Evolutionary conservation across 1,140 invertebrate species (phyloP), one percentile per base, ranked within the genome.

Genomic region (Oryzaephilus surinamensis): DNA sequence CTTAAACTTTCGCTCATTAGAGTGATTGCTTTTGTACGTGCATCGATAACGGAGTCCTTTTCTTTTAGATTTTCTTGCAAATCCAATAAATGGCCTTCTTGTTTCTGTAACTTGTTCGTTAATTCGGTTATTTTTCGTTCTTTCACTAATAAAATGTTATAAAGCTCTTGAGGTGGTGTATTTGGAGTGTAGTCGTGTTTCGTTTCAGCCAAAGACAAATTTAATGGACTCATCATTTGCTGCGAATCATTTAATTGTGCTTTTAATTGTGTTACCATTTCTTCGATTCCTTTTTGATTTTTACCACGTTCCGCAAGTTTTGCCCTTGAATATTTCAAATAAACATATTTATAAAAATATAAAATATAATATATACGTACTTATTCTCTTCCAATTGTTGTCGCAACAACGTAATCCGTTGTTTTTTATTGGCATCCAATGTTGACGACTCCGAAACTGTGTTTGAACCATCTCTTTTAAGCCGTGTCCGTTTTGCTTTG

Each of bases 1-100:
- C 73, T 80, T 32, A 84, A 64, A 59, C 77, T 79, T 45, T 80
- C 81, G 4, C 80, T 77, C 70, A 84, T 77, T 36, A 85, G 63
- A n/a, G 78, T 74, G 20, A 82, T 75, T 12, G 86, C 85, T 64
- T 79, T 77, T 45, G 82, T 88, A 60, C 85, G 74, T 7, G 86
- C 79, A 60, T 84, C 76, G 54, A 90, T 86, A 27, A 92, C 81
- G 52, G 80, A 78, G 59, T 89, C 84, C 60, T 90, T 90, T 55
- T 90, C 86, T 54, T 78, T 79, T 12, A 88, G 67, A 62, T 78
- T 81, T 62, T 89, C 85, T 65, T 79, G 75, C 35, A 83, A 65
- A 62, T 81, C 79, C 20, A 81, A 52, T 31, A 82, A 68, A 43
- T 65, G 70, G 6, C 69, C 12, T 56, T 84, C 77, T 45, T 82